These are phyloP conservation scores for Semotilus atromaculatus DNA, from an alignment of 2,797 vertebrate species.

Conservation along the genomic window DNA sequence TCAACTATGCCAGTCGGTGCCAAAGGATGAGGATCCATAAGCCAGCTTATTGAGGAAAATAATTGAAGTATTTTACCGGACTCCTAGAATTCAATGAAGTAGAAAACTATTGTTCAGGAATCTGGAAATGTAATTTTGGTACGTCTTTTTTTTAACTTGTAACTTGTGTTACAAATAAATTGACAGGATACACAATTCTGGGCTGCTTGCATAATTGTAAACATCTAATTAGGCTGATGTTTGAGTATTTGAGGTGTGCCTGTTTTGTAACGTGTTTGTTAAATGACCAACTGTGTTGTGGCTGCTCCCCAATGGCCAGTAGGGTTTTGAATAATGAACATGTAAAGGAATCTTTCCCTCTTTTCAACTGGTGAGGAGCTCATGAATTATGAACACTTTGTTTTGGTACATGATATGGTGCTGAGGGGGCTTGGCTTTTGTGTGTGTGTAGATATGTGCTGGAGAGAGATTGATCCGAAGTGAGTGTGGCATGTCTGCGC, in stretches of 20 bases:
- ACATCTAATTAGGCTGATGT: slow-evolving; percentile 24
- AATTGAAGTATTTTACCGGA: neutral
- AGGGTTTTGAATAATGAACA: slow-evolving; percentile 72
- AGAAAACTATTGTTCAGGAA: neutral
- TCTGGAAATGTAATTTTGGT: slow-evolving; percentile 6
- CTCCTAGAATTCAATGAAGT: neutral
- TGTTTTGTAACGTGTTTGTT: slow-evolving; percentile 41
- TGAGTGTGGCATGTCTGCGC: slow-evolving; percentile 27
- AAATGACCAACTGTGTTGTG: slow-evolving; percentile 46
- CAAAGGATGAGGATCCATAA: slow-evolving; percentile 43
- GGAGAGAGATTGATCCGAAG: slow-evolving; percentile 44
- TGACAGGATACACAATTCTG: neutral
- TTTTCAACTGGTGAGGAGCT: slow-evolving; percentile 68
- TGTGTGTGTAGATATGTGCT: slow-evolving; percentile 40
- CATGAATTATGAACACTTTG: slow-evolving; percentile 81
- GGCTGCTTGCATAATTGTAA: neutral
- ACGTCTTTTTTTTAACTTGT: neutral
- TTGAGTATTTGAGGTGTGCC: neutral
- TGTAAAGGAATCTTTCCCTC: slow-evolving; percentile 77
- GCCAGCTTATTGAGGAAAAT: neutral
- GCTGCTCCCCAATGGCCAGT: slow-evolving; percentile 14
- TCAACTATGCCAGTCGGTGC: slow-evolving; percentile 50
- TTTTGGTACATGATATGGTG: slow-evolving; percentile 73
- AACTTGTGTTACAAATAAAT: slow-evolving; percentile 25
- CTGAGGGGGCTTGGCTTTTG: slow-evolving; percentile 60